Conservation (phyloP, 2,113 vertebrate genomes). For the Gymnogyps californianus region DNA sequence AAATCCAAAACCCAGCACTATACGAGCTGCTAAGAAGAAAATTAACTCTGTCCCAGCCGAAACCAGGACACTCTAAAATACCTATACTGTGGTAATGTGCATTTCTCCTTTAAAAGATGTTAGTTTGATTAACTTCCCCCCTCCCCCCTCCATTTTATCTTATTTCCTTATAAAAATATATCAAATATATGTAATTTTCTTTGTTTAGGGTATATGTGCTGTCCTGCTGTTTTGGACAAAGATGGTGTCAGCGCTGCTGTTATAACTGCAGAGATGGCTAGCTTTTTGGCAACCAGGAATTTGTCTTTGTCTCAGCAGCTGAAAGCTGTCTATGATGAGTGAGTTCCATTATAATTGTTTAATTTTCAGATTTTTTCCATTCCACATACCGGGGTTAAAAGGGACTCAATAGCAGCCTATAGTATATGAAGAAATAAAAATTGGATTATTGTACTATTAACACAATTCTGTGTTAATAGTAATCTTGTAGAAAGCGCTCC, state of each 20-base stretch:
- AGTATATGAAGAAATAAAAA: neutral
- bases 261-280: constrained; percentile 89
- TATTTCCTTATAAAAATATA: neutral
- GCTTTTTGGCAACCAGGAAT: constrained; percentile 84
- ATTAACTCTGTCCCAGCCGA: no score
- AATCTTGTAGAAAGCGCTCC: neutral
- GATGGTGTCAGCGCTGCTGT: constrained; percentile 94
- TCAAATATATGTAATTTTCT: neutral
- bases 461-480: neutral
- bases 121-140: neutral
- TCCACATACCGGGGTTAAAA: neutral
- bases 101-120: neutral
- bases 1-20: no score
- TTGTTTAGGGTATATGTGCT: constrained; percentile 94
- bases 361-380: neutral
- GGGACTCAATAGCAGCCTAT: neutral
- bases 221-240: constrained; percentile 92
- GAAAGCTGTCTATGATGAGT: constrained; percentile 88
- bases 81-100: neutral
- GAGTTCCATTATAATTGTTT: constrained; percentile 55
- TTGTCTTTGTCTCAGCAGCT: constrained; percentile 86
- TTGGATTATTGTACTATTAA: neutral
- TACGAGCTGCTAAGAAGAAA: no score
- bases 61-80: neutral
- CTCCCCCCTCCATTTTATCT: neutral